Percentiles rank a stretch among this genome's conserved stretches.
Conservation (phyloP, 2,113 vertebrate genomes). For the Elachura formosa region DNA sequence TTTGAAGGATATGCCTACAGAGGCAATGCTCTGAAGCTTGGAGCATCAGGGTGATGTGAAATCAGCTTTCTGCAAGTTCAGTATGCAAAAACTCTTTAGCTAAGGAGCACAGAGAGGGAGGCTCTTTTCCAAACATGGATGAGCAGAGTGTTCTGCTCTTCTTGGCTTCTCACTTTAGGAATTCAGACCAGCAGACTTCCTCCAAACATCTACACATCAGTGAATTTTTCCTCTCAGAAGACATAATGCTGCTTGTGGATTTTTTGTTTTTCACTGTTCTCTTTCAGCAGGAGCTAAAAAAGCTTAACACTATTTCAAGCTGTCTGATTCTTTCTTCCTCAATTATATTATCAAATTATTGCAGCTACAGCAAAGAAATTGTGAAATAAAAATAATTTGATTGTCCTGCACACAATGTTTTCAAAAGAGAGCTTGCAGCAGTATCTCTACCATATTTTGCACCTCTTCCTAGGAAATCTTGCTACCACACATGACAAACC, state of each 20-base stretch:
- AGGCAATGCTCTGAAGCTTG: neutral
- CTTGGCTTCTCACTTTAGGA: neutral
- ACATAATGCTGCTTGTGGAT: neutral
- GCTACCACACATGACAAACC: neutral
- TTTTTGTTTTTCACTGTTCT: neutral
- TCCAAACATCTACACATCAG: neutral
- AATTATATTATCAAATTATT: neutral
- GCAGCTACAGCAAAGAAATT: neutral
- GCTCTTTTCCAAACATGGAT: neutral
- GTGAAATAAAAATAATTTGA: neutral
- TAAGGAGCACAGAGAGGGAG: neutral
- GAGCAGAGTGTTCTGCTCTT: neutral
- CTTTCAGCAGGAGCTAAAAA: neutral
- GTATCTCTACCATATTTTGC: neutral
- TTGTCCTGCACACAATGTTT: neutral
- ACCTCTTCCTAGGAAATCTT: neutral
- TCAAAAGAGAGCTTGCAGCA: neutral
- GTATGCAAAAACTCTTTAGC: neutral
- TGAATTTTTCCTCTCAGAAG: neutral
- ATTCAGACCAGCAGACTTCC: neutral
- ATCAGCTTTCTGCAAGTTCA: neutral
- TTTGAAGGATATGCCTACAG: neutral
- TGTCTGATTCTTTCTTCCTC: neutral
- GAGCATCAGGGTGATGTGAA: neutral
- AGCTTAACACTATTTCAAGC: neutral